Evolutionary conservation across 2,797 vertebrate genomes (phyloP), one percentile per base, ranked within the genome.

Genomic region (Sebastes matsubarae): DNA sequence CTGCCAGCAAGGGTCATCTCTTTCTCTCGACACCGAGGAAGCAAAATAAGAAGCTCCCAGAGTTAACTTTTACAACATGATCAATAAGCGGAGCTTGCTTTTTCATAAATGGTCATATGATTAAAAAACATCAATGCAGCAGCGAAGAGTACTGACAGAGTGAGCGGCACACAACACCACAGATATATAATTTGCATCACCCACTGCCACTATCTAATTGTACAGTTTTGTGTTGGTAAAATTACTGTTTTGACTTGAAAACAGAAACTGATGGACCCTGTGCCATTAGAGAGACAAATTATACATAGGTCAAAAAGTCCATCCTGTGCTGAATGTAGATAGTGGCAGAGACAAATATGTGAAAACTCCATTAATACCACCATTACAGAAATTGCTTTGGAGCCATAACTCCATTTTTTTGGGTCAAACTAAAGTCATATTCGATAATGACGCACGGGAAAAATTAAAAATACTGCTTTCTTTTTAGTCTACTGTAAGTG

Each of bases 201-300:
- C 46, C 10, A 10, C 52, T 22, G 52, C n/a, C 52, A 54, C 52
- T 61, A 16, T 16, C 2, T 24, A 67, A 70, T 38, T 68, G 27
- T 64, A n/a, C 52, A 74, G 42, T 38, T 68, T 66, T 81, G 22
- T 73, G 59, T 42, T 29, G 70, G 5, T 55, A 52, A 83, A 85
- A 76, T 57, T 0, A 78, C 60, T 46, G 61, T 59, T 75, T 72
- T 27, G 14, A 65, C 24, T 52, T 61, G 54, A 55, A 59, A 65
- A 66, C 13, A 32, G 22, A 68, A 52, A 78, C 24, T 36, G 50
- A 78, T n/a, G 29, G 32, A 25, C 16, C 0, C 22, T 14, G 27
- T 14, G 68, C 16, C 20, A 38, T 74, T 64, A 4, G 24, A 74
- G 25, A 60, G 54, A 67, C 22, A 65, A 46, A 59, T 65, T 65